Evolutionary conservation across 2,113 vertebrate species (phyloP).

Genomic region (Corapipo altera): DNA sequence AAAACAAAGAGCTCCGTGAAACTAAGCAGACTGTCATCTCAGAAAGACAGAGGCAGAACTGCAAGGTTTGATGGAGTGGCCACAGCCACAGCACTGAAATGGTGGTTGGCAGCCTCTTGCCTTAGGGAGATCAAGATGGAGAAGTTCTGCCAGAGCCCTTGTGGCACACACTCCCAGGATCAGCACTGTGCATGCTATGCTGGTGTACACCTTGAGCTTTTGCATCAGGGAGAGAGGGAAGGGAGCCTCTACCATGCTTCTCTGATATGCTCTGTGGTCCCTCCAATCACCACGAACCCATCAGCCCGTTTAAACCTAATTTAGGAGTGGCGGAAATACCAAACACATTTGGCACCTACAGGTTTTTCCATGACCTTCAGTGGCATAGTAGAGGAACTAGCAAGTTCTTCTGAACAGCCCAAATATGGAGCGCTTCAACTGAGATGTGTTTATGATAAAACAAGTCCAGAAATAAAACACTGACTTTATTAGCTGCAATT

Average conservation of each 20-base stretch:
- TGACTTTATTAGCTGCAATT: not conserved
- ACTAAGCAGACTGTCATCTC: not conserved
- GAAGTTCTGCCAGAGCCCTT: not conserved
- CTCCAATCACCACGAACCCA: not conserved
- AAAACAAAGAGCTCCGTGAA: not conserved
- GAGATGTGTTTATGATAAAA: not conserved
- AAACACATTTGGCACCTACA: not conserved
- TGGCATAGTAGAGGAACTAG: not conserved
- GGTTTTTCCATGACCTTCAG: not conserved
- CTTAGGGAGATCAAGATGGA: not conserved
- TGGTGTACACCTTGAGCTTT: not conserved
- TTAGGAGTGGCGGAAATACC: not conserved
- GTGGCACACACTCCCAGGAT: not conserved
- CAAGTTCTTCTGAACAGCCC: not conserved
- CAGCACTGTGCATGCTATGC: accelerated
- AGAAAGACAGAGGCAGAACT: not conserved
- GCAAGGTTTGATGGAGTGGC: not conserved
- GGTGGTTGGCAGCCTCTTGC: not conserved
- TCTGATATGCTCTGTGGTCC: not conserved
- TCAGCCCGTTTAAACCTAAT: not conserved
- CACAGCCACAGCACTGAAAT: not conserved
- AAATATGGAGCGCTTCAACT: not conserved
- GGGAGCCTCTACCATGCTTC: not conserved
- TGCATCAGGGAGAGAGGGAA: not conserved
- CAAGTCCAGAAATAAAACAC: not conserved